phyloP scores from a whole-genome alignment of 2,113 vertebrate species.

The Hypanus sabinus region DNA sequence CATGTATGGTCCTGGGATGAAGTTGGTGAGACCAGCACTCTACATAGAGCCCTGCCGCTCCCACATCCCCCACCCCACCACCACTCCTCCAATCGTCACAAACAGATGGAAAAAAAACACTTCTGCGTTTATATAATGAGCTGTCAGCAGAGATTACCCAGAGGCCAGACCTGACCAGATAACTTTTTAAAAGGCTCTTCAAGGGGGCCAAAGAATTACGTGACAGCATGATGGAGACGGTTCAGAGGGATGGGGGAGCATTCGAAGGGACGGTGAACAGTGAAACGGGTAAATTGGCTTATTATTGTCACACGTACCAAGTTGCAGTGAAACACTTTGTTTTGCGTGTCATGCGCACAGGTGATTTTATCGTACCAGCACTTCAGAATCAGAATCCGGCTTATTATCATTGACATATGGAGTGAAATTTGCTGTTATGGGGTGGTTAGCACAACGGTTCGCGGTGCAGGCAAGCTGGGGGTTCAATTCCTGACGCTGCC shows the following conservation, averaged over 20 bases:
- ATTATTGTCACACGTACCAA: too few species aligned
- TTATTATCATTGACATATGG: too few species aligned
- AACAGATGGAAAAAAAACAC: not conserved
- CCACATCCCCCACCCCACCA: not conserved
- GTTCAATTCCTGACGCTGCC: too few species aligned
- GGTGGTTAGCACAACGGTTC: too few species aligned
- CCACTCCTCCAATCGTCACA: not conserved
- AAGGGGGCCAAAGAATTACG: not conserved
- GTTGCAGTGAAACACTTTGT: too few species aligned
- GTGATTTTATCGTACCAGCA: too few species aligned
- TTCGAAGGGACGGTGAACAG: not conserved
- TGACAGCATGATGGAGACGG: not conserved
- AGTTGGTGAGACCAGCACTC: not conserved
- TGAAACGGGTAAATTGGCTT: too few species aligned
- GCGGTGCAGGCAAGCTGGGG: too few species aligned
- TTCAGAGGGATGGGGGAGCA: not conserved
- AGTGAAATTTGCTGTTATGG: too few species aligned
- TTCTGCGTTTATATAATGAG: not conserved
- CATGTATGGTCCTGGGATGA: not conserved
- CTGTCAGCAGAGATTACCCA: not conserved
- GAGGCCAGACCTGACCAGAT: not conserved
- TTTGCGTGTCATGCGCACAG: too few species aligned
- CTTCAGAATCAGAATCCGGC: too few species aligned
- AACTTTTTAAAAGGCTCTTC: not conserved
- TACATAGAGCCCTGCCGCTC: not conserved